Base-by-base conservation (phyloP, 2,888 invertebrate species). In the Erynnis tages region DNA sequence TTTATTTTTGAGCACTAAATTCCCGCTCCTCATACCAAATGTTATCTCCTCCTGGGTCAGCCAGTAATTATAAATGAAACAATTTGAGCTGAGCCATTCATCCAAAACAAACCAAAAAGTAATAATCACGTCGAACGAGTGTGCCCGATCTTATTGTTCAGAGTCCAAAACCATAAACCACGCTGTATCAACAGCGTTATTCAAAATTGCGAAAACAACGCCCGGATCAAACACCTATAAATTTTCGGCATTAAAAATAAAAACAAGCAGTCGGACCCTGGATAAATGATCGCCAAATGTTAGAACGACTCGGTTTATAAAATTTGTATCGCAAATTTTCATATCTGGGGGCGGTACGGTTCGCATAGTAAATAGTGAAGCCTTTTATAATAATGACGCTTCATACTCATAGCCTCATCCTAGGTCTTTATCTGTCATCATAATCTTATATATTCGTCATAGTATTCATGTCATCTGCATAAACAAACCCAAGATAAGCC, bases 271-370 rank as follows among this genome's bases (percentile, higher is more conserved):
- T 25, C 45, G 25, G 29, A 14, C 29, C 25, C 17, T 5, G 43
- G 34, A 44, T 50, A 37, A 50, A 44, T 44, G 50, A 43, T 50
- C 29, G 43, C 50, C 50, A 44, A 50, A 50, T 50, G 44, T 50
- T 50, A 44, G 50, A 50, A 29, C 43, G 35, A 50, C 44, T 44
- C 43, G 29, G 43, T 50, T 44, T 50, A 44, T 50, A 50, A 50
- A 50, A 50, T 50, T 50, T 43, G 43, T 50, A 50, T 50, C 43
- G 50, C 50, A 37, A 43, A 43, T 43, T 50, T 44, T 50, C 50
- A 44, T 50, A 44, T 50, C 34, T 29, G 13, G 25, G 29, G 10
- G 6, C 5, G 1, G 40, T 49, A 49, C 23, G 8, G 40, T 34
- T 29, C 8, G 48, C 48, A 40, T 29, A 34, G 19, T 8, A 30